Evolutionary conservation across 2,888 invertebrate species (phyloP), one percentile per base, ranked within the genome.

Genomic region (Perithous albicinctus): DNA sequence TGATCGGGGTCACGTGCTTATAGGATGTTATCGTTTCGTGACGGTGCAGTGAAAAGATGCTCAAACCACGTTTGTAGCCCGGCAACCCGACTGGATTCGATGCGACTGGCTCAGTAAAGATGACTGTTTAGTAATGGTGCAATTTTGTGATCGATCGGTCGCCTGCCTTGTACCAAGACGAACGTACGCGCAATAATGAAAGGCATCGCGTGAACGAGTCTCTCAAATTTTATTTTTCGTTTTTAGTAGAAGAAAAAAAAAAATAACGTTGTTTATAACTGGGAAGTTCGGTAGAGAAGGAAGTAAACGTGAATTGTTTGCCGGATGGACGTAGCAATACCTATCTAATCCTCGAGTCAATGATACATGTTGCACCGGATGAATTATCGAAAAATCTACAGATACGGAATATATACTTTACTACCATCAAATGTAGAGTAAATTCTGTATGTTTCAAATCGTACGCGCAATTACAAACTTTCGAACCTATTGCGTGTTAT

Each of bases 81-180:
- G 32, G 26, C 38, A 43, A 69, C 29, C n/a, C 41, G 43, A 29
- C 76, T 69, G 76, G 67, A 72, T 76, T 79, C 78, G 78, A 82
- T 73, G 82, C 82, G 72, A 82, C 72, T 79, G 61, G 72, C 67
- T 78, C 38, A 59, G 82, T 29, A 46, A 69, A 56, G 72, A 79
- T 73, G 70, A 78, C 51, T 78, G 75, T 82, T 46, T 66, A 66
- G 66, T 46, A 67, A 82, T 72, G 82, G 79, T 79, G 79, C 79
- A 82, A 82, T 72, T 82, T 82, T 76, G 76, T 72, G 79, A 79
- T 82, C 78, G 76, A 82, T 79, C 72, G 79, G 76, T 61, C 76
- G 82, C 79, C 79, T 79, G 79, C 75, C 82, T 79, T 73, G 82
- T 82, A 82, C 75, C 67, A 8, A 63, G 54, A 12, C 43, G 66